A percentile compares a stretch with the other conserved stretches of the same genome.
phyloP scores from a whole-genome alignment of 2,888 invertebrate species.

The Ichneumoninae sp. region DNA sequence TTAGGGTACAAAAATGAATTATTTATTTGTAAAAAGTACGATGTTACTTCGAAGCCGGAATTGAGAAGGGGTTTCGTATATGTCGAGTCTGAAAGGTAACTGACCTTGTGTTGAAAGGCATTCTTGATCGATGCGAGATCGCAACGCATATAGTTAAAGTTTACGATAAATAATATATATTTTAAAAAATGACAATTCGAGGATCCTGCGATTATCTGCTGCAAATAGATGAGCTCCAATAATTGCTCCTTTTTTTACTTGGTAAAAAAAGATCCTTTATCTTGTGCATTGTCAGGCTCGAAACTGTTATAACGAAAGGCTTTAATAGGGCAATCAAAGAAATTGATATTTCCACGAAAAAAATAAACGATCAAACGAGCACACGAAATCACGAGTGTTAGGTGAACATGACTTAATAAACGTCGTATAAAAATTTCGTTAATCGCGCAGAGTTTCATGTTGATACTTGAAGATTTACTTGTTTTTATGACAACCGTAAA shows the following conservation, averaged over 20 bases:
- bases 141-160: neutral
- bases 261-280: neutral
- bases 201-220: neutral
- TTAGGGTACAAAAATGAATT: neutral
- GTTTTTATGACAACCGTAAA: conserved; percentile 24
- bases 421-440: neutral
- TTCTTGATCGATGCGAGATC: conserved; percentile 41
- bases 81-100: too few species aligned
- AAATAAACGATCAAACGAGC: neutral
- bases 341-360: neutral
- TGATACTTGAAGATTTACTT: conserved; percentile 13
- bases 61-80: too few species aligned
- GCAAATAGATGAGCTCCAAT: neutral
- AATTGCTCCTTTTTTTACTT: neutral
- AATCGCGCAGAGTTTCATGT: conserved; percentile 40
- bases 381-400: neutral
- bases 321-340: neutral
- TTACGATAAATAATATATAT: neutral
- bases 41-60: too few species aligned
- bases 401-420: neutral
- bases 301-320: neutral
- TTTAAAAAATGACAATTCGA: neutral
- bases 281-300: neutral
- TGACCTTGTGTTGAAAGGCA: neutral
- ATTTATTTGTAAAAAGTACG: too few species aligned